These are phyloP conservation scores for Philopotamus ludificatus DNA, from an alignment of 1,140 invertebrate genomes.

Conservation along the genomic window DNA sequence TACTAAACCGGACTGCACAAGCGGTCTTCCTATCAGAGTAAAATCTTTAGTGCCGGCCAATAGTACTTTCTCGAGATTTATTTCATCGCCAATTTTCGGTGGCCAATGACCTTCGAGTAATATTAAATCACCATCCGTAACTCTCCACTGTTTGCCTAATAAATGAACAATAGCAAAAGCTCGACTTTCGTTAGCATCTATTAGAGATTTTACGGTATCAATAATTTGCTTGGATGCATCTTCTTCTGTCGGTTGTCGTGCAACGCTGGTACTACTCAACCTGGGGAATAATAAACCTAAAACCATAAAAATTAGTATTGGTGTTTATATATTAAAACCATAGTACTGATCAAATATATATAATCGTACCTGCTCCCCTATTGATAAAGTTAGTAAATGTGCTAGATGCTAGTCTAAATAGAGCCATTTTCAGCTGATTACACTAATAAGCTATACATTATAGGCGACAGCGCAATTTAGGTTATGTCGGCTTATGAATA, in stretches of 20 bases:
- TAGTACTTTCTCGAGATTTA: constrained; percentile 85
- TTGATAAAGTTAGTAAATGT: neutral
- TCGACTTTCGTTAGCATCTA: constrained; percentile 61
- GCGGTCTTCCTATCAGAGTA: constrained; percentile 77
- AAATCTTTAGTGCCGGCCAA: constrained; percentile 83
- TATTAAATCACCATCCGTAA: constrained; percentile 84
- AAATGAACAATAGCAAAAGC: constrained; percentile 86
- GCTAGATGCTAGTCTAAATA: neutral
- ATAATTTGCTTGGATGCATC: constrained; percentile 46
- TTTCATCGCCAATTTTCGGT: constrained; percentile 77
- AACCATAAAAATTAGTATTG: neutral
- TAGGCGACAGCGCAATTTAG: no score
- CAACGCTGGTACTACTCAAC: neutral
- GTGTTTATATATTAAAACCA: neutral
- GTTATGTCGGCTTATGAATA: no score
- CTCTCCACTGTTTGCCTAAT: constrained; percentile 81
- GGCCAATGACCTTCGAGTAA: constrained; percentile 82
- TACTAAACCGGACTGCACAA: constrained; percentile 74
- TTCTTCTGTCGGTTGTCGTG: neutral
- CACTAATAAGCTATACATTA: no score
- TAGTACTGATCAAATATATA: neutral
- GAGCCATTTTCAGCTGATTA: no score
- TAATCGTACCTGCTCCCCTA: neutral
- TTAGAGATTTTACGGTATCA: constrained; percentile 50
- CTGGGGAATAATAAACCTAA: neutral